Conservation (phyloP, 2,797 vertebrate species). For the Helostoma temminkii region DNA sequence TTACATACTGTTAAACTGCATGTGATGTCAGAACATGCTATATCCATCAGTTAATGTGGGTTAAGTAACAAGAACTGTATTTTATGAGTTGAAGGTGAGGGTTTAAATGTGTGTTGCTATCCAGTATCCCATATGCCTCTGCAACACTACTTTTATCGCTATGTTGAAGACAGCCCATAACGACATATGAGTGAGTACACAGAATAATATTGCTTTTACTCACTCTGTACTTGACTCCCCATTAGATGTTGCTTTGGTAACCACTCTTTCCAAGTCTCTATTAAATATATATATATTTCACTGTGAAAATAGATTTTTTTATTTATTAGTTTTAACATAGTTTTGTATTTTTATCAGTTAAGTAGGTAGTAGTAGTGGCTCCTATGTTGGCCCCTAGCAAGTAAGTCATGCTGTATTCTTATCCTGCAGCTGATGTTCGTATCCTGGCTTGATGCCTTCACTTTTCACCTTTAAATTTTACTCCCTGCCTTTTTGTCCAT, state of each 20-base stretch:
- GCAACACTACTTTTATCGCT: background rate
- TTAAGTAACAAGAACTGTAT: background rate
- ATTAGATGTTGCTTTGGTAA: slow-evolving; percentile 6
- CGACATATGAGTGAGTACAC: background rate
- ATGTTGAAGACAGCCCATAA: background rate
- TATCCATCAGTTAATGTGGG: background rate
- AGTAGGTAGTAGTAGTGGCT: background rate
- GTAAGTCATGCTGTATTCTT: background rate
- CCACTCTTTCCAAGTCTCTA: background rate
- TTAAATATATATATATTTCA: too few species aligned
- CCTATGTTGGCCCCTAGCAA: background rate
- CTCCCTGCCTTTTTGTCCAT: slow-evolving; percentile 2
- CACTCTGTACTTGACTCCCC: background rate
- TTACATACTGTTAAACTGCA: background rate
- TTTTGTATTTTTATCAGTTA: background rate
- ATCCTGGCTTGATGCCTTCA: slow-evolving; percentile 10
- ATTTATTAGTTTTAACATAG: too few species aligned
- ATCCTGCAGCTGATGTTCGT: slow-evolving; percentile 16
- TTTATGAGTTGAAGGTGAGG: background rate
- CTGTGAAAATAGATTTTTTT: too few species aligned
- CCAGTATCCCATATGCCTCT: background rate
- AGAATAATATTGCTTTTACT: background rate
- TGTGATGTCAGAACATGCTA: background rate
- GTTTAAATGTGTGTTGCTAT: background rate
- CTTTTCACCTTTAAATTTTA: background rate